phyloP scores from a whole-genome alignment of 2,888 invertebrate genomes.

The Barypeithes pellucidus region DNA sequence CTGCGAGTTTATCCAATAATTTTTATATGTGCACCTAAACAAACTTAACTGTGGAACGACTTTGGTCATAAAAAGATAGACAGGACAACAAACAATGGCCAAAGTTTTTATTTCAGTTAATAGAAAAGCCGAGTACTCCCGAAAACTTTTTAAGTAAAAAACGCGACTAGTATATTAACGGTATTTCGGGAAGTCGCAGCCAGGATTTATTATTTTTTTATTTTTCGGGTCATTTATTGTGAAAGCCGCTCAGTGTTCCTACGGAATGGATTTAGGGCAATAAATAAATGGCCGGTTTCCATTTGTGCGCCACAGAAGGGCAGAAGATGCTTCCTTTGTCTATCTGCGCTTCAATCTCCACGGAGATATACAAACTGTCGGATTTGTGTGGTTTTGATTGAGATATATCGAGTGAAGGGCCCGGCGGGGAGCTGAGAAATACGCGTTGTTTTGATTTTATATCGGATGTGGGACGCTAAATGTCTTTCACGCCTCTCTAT shows the following conservation, averaged over 20 bases:
- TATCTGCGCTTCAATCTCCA: conserved; percentile 59
- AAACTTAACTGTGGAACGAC: not conserved
- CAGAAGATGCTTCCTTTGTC: conserved; percentile 60
- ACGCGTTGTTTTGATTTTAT: conserved; percentile 58
- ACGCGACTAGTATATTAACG: conserved; percentile 32
- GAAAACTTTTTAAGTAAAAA: conserved; percentile 31
- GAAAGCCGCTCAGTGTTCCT: conserved; percentile 55
- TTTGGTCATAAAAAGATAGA: not conserved
- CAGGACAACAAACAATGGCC: not conserved
- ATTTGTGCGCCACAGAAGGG: conserved; percentile 60
- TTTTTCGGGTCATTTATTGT: conserved; percentile 58
- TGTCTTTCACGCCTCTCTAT: conserved; percentile 27
- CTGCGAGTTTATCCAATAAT: too few relatives aligned
- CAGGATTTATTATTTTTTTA: conserved; percentile 56
- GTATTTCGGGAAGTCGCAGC: conserved; percentile 30
- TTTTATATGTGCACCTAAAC: too few relatives aligned
- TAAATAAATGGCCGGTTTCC: conserved; percentile 64
- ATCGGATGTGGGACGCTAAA: conserved; percentile 39
- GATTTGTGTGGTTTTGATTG: conserved; percentile 64
- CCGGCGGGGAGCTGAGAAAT: conserved; percentile 57
- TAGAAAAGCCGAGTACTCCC: conserved; percentile 10
- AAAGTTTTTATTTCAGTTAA: conserved; percentile 4
- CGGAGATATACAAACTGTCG: conserved; percentile 64
- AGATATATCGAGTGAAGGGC: conserved; percentile 63
- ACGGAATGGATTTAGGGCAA: conserved; percentile 59